Evolutionary conservation across 2,797 vertebrate genomes (phyloP).

Genomic region (Nannoperca australis): DNA sequence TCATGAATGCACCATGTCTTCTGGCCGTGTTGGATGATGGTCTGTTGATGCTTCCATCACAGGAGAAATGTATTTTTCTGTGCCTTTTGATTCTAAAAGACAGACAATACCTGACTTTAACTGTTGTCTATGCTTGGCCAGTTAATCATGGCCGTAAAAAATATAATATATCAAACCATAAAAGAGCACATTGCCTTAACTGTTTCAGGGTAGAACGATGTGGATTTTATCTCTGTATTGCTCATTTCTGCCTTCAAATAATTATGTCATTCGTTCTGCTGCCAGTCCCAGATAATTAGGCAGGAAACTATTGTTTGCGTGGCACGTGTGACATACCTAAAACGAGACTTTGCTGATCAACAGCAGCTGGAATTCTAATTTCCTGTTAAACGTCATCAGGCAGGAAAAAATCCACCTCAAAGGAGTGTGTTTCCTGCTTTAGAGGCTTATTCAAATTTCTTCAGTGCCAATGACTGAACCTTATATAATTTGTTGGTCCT

Average conservation of each 20-base stretch:
- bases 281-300: slow-evolving; percentile 12
- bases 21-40: slow-evolving; percentile 10
- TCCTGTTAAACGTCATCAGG: neutral
- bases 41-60: slow-evolving; percentile 13
- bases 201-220: neutral
- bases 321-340: neutral
- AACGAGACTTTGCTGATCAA: slow-evolving; percentile 17
- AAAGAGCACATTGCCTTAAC: neutral
- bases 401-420: neutral
- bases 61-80: slow-evolving; percentile 19
- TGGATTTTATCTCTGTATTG: neutral
- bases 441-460: neutral
- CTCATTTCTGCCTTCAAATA: neutral
- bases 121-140: neutral
- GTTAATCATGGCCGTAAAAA: neutral
- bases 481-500: neutral
- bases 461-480: neutral
- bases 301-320: slow-evolving; percentile 28
- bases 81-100: slow-evolving; percentile 2
- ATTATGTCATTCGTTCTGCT: neutral
- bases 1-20: neutral
- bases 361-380: slow-evolving; percentile 19
- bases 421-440: neutral
- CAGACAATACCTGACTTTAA: slow-evolving; percentile 7
- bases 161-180: neutral